A percentile compares a stretch with the other conserved stretches of the same genome.
Conservation (phyloP, 35 echinoderm and acorn worm genomes). For the Lytechinus pictus region DNA sequence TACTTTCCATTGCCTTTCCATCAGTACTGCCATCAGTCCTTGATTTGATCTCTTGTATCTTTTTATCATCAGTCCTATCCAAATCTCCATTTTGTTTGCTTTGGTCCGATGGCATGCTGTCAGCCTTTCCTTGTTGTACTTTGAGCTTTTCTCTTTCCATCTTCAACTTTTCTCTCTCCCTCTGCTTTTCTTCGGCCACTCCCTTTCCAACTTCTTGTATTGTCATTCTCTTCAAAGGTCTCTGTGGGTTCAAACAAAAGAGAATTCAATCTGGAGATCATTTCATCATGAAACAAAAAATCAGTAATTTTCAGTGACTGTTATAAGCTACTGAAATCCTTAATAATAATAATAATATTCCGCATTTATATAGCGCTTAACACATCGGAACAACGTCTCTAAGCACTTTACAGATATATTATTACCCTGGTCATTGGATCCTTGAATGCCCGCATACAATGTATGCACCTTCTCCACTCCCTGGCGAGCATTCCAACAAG, state of each 20-base stretch:
- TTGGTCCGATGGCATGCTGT: not conserved
- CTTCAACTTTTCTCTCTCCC: slow-evolving; percentile 17
- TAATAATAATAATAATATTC: too few relatives aligned
- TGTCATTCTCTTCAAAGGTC: slow-evolving; percentile 78
- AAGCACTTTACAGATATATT: too few relatives aligned
- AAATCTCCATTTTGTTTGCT: slow-evolving; percentile 11
- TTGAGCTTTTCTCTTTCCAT: not conserved
- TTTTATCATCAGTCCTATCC: not conserved
- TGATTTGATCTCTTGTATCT: slow-evolving; percentile 3
- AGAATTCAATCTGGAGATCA: not conserved
- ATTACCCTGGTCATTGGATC: too few relatives aligned
- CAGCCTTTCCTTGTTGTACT: not conserved
- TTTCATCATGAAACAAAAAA: too few relatives aligned
- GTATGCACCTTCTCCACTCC: too few relatives aligned
- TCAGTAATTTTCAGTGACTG: too few relatives aligned
- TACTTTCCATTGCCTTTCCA: not conserved
- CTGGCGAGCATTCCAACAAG: too few relatives aligned
- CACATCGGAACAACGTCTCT: too few relatives aligned
- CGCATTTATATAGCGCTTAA: too few relatives aligned
- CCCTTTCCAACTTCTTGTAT: slow-evolving; percentile 83
- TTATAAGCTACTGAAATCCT: too few relatives aligned
- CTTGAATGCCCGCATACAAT: too few relatives aligned
- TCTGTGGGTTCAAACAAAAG: slow-evolving; percentile 49
- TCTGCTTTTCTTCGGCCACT: slow-evolving; percentile 23
- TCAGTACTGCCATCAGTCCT: not conserved